phyloP scores from a whole-genome alignment of 2,888 invertebrate species.

The Apodemia mormo region DNA sequence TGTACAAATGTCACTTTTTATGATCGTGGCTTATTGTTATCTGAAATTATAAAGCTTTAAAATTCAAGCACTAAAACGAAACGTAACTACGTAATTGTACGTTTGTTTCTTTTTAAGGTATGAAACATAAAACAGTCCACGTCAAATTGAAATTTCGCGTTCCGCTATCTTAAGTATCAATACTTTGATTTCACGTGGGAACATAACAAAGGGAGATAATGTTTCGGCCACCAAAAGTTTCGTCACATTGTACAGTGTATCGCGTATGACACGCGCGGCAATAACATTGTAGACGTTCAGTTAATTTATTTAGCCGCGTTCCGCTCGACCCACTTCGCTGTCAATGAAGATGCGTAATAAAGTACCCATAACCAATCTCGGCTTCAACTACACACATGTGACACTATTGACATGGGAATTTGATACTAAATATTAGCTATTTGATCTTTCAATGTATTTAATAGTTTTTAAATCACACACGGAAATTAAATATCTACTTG shows the following conservation, averaged over 20 bases:
- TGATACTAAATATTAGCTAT: neutral
- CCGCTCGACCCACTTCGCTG: slow-evolving; percentile 63
- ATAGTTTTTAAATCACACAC: neutral
- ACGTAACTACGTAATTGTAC: too few species aligned
- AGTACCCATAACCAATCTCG: slow-evolving; percentile 54
- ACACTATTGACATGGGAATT: slow-evolving; percentile 13
- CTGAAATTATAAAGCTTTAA: too few species aligned
- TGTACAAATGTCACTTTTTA: too few species aligned
- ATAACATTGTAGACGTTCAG: slow-evolving; percentile 45
- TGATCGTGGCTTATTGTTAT: too few species aligned
- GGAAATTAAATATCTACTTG: neutral
- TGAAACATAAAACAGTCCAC: slow-evolving; percentile 12
- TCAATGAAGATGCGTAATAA: slow-evolving; percentile 61
- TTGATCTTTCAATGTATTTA: slow-evolving; percentile 1
- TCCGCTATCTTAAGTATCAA: slow-evolving; percentile 15
- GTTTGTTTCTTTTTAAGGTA: neutral
- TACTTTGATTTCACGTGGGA: slow-evolving; percentile 30
- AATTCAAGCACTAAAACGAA: too few species aligned
- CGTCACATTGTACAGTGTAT: slow-evolving; percentile 27
- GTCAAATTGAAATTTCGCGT: slow-evolving; percentile 4
- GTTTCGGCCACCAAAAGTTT: slow-evolving; percentile 28
- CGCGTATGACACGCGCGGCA: slow-evolving; percentile 33
- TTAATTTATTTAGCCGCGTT: slow-evolving; percentile 67
- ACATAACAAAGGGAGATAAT: slow-evolving; percentile 34
- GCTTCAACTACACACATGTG: slow-evolving; percentile 28